Evolutionary conservation across 2,113 vertebrate genomes (phyloP).

Genomic region (Sylvilagus bachmani): DNA sequence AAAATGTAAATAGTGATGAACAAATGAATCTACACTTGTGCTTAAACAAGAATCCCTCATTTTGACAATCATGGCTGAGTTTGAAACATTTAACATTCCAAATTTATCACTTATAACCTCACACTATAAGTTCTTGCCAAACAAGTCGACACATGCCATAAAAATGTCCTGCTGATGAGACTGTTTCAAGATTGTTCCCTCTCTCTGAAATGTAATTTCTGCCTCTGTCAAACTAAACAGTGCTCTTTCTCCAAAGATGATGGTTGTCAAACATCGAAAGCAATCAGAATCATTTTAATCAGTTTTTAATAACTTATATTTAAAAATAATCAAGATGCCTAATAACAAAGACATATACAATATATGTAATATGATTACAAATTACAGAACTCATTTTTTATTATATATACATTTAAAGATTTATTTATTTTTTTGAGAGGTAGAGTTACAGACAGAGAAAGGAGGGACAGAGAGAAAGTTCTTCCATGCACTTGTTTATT

Average conservation of each 20-base stretch:
- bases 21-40: background rate
- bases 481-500: too few species aligned
- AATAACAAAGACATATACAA: background rate
- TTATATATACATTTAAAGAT: too few species aligned
- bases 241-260: background rate
- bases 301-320: background rate
- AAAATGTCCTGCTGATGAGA: background rate
- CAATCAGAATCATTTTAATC: background rate
- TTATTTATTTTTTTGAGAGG: background rate
- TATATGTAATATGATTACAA: background rate
- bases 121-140: background rate
- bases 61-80: background rate
- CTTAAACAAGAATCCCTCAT: background rate
- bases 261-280: background rate
- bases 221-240: background rate
- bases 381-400: too few species aligned
- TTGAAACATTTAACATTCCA: background rate
- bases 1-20: background rate
- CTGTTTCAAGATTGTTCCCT: background rate
- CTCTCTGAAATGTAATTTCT: background rate
- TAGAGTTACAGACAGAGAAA: background rate
- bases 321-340: background rate
- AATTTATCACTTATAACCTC: background rate
- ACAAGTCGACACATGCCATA: background rate
- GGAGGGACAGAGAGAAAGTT: too few species aligned